phyloP scores from a whole-genome alignment of 2,797 vertebrate species.

The Acanthis flammea region DNA sequence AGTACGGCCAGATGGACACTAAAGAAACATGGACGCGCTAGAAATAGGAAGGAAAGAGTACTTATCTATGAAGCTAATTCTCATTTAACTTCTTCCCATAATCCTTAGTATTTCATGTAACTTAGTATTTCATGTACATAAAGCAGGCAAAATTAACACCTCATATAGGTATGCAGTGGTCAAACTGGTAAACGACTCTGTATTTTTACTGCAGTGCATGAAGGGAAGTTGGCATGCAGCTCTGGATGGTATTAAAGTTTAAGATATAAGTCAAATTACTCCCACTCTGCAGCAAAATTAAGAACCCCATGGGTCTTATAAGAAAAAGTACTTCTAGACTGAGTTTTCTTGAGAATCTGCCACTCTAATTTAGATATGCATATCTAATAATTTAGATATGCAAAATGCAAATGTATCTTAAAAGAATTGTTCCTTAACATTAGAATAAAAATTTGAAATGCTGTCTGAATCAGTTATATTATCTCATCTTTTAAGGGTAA shows the following conservation, averaged over 20 bases:
- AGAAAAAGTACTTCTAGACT: background rate
- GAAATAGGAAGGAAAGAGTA: background rate
- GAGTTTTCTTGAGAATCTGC: background rate
- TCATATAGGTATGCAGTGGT: background rate
- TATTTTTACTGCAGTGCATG: background rate
- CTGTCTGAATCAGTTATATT: background rate
- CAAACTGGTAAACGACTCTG: background rate
- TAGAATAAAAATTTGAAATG: conserved; percentile 1
- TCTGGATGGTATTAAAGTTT: background rate
- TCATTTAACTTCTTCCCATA: background rate
- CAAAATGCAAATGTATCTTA: background rate
- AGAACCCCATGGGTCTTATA: background rate
- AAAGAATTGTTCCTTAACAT: background rate
- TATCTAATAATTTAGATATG: background rate
- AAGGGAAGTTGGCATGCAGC: background rate
- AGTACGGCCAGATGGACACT: background rate
- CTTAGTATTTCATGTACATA: background rate
- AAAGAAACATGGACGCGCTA: background rate
- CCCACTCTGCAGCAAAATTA: conserved; percentile 26
- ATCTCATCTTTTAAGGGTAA: background rate
- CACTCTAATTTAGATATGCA: background rate
- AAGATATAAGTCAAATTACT: conserved; percentile 29
- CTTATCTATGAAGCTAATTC: background rate
- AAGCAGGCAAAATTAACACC: background rate
- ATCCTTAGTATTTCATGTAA: background rate